phyloP scores from a whole-genome alignment of 2,113 vertebrate species.

The human (Homo sapiens) region DNA sequence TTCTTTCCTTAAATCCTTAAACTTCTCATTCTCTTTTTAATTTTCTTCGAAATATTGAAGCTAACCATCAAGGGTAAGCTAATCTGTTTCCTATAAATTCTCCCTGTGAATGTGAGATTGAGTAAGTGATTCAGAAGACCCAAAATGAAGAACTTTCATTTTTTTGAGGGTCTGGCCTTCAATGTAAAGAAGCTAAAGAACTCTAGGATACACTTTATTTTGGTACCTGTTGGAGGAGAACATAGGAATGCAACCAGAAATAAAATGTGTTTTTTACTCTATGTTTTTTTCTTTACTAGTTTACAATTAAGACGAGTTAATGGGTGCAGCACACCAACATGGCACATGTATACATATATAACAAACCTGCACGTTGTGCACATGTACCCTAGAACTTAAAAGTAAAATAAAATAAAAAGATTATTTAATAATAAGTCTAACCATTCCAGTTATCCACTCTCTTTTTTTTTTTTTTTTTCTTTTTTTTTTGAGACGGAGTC shows the following conservation, averaged over 20 bases:
- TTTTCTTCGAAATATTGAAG: neutral
- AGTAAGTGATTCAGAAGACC: neutral
- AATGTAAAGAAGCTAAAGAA: neutral
- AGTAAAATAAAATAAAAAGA: too few relatives aligned
- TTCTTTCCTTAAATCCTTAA: neutral
- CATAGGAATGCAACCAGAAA: neutral
- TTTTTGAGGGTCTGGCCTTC: neutral
- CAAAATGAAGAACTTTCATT: neutral
- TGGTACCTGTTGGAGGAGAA: neutral
- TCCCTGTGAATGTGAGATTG: neutral
- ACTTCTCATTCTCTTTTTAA: neutral
- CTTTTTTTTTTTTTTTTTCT: too few relatives aligned
- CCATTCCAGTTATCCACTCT: neutral
- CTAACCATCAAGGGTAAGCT: neutral
- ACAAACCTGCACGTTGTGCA: too few relatives aligned
- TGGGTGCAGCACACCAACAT: too few relatives aligned
- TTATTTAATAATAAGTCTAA: neutral
- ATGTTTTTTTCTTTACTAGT: neutral
- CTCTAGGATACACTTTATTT: neutral
- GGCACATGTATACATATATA: too few relatives aligned
- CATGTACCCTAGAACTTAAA: too few relatives aligned
- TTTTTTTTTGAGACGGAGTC: too few relatives aligned
- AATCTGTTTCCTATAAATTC: neutral
- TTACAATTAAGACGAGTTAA: neutral
- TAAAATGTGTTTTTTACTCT: neutral